Base-by-base conservation (phyloP, 2,888 invertebrate genomes). In the Idaea aversata region DNA sequence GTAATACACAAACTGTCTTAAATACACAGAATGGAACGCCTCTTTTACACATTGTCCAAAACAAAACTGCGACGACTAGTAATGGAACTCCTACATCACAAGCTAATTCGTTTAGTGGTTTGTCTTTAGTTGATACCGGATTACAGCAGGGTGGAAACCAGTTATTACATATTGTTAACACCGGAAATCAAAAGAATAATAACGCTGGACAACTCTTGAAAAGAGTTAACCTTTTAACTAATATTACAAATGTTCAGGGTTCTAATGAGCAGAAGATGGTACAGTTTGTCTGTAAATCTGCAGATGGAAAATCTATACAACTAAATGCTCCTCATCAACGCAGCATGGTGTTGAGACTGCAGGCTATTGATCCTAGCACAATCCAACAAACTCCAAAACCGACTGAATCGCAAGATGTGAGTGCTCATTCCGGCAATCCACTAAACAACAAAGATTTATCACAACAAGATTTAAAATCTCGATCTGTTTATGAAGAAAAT, bases 251-350 rank as follows among this genome's bases (percentile, higher is more conserved):
- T 73, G 87, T 87, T 6, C 93, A 93, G 83, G 93, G 92, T 34
- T 81, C 87, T 5, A 92, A 87, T 71, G 93, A 93, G 69, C 93
- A 93, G 72, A 93, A 93, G 79, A 93, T 93, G 91, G 92, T 95
- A 35, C 95, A 95, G 75, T 94, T 95, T 77, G 94, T 95, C 61
- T 95, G 95, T 77, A 95, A 95, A 84, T 94, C 95, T 58, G 88
- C 93, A 16, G 94, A 94, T 74, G 94, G 94, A 10, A 94, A 94
- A 84, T 82, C 94, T 64, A 93, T 94, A 70, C 94, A 94, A 67
- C 79, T 94, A 15, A 94, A 94, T 70, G 87, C 93, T 16, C 91
- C 94, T 34, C 91, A 93, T 72, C 93, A 93, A 71, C 88, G 93
- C 73, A 89, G 93, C 71, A 93, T 94, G 90, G 94, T 94, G 6